phyloP scores from a whole-genome alignment of 2,113 vertebrate genomes.

The Ammospiza caudacuta region DNA sequence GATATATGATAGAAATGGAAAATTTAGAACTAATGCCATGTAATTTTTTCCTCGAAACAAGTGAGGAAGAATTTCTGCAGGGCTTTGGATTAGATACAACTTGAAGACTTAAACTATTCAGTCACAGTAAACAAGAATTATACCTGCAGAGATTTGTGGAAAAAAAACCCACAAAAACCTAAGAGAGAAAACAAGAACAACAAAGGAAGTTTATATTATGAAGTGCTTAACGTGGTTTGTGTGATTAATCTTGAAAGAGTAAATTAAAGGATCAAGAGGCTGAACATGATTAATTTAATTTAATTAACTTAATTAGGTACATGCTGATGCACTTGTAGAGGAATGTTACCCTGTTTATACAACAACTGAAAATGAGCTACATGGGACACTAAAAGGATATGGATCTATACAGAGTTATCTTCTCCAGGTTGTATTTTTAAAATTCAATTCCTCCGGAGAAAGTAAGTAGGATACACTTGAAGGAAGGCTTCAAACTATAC shows the following conservation, averaged over 20 bases:
- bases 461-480: neutral
- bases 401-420: neutral
- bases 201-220: neutral
- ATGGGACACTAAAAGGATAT: neutral
- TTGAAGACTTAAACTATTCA: neutral
- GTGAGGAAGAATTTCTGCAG: neutral
- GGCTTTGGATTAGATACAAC: neutral
- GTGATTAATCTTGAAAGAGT: neutral
- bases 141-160: neutral
- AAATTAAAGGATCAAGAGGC: constrained; percentile 19
- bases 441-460: neutral
- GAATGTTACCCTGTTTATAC: neutral
- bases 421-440: neutral
- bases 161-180: neutral
- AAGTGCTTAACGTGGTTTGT: neutral
- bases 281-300: neutral
- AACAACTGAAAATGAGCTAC: neutral
- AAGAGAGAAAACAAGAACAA: neutral
- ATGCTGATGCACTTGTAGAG: neutral
- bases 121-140: neutral
- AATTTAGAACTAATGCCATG: neutral
- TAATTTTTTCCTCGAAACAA: neutral
- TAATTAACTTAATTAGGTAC: constrained; percentile 35
- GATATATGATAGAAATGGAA: neutral
- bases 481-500: neutral